Conservation (phyloP, 2,797 vertebrate genomes). For the Diceros bicornis region DNA sequence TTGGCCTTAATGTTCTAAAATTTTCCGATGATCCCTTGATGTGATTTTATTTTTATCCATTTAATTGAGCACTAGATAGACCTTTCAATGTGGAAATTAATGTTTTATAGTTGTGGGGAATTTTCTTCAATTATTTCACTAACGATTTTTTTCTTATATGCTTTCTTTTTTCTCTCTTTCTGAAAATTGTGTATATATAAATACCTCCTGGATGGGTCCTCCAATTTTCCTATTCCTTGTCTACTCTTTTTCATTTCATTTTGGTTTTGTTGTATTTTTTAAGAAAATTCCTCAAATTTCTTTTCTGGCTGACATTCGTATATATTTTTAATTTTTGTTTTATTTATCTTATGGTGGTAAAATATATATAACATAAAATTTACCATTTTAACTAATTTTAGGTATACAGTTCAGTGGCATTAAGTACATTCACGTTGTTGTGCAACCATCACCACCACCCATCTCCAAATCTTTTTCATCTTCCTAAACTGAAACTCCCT, state of each 20-base stretch:
- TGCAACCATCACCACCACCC: background rate
- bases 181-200: background rate
- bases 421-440: background rate
- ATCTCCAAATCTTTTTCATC: background rate
- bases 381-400: background rate
- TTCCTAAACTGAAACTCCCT: background rate
- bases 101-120: background rate
- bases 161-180: background rate
- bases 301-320: background rate
- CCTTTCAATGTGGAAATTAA: background rate
- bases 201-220: background rate
- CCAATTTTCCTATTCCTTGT: background rate
- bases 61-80: background rate
- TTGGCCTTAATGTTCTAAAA: background rate
- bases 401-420: background rate
- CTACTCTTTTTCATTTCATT: background rate
- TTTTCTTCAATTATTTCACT: constrained; percentile 52
- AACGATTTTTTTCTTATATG: background rate
- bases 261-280: constrained; percentile 12
- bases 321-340: background rate
- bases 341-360: background rate
- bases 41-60: constrained; percentile 39
- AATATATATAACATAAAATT: background rate
- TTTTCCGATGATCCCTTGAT: background rate
- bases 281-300: background rate